phyloP scores from a whole-genome alignment of 1,140 invertebrate genomes.

The Drosophila sechellia region DNA sequence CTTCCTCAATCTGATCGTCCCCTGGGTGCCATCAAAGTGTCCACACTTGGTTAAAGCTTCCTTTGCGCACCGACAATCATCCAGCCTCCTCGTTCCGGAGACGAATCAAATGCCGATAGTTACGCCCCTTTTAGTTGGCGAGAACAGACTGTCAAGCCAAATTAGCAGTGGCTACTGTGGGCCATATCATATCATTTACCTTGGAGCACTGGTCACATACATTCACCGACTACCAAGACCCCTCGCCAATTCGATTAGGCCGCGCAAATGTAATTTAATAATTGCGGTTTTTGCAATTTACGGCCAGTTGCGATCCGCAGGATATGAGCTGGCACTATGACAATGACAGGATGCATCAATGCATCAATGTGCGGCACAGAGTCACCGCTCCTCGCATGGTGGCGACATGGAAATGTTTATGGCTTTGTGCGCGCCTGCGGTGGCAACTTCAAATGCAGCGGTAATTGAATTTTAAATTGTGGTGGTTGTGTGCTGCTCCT shows the following conservation, averaged over 20 bases:
- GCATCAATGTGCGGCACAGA: slow-evolving; percentile 34
- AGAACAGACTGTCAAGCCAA: slow-evolving; percentile 22
- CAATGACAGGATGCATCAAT: slow-evolving; percentile 64
- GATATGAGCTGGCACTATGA: slow-evolving; percentile 65
- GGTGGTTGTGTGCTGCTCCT: too few relatives aligned
- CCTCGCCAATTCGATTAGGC: slow-evolving; percentile 66
- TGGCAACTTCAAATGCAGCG: slow-evolving; percentile 62
- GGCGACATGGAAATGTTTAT: slow-evolving; percentile 41
- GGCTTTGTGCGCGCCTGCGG: slow-evolving; percentile 55
- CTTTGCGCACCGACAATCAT: slow-evolving; percentile 27
- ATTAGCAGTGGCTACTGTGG: slow-evolving; percentile 56
- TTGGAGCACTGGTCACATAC: not conserved
- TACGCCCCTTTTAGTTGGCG: slow-evolving; percentile 13
- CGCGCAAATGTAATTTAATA: slow-evolving; percentile 78
- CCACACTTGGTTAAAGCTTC: slow-evolving; percentile 34
- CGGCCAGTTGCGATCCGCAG: slow-evolving; percentile 50
- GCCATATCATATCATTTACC: slow-evolving; percentile 7
- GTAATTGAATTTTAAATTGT: slow-evolving; percentile 81
- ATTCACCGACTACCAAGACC: slow-evolving; percentile 1
- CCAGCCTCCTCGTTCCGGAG: slow-evolving; percentile 39
- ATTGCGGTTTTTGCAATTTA: slow-evolving; percentile 79
- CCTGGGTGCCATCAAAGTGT: slow-evolving; percentile 8
- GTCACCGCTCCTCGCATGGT: not conserved
- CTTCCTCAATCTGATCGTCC: slow-evolving; percentile 4
- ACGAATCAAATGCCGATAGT: slow-evolving; percentile 45